These are phyloP conservation scores for Rhea pennata DNA, from an alignment of 2,113 vertebrate species.

Conservation along the genomic window DNA sequence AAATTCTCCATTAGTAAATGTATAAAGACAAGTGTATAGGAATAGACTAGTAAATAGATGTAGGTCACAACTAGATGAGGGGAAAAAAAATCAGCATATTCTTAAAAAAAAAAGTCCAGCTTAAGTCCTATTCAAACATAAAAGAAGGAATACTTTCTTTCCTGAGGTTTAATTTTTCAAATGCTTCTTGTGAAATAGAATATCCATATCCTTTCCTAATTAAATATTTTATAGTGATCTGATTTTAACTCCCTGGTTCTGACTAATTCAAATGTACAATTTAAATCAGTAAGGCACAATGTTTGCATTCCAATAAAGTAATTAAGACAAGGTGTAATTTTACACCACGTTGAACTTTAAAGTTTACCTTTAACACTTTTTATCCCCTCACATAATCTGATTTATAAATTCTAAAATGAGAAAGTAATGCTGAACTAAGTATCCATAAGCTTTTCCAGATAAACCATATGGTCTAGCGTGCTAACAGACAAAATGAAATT, in stretches of 20 bases:
- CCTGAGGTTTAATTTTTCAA: not conserved
- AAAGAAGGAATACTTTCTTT: not conserved
- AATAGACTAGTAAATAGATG: conserved; percentile 31
- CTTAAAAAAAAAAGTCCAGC: conserved; percentile 8
- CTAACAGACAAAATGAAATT: conserved; percentile 47
- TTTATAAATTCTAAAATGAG: not conserved
- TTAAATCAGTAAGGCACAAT: not conserved
- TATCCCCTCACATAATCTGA: not conserved
- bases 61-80: not conserved
- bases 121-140: not conserved
- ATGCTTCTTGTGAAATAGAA: not conserved
- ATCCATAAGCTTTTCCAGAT: not conserved
- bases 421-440: not conserved
- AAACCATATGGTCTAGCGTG: conserved; percentile 12
- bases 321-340: not conserved
- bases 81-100: not conserved
- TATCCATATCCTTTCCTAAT: not conserved
- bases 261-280: not conserved
- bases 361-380: not conserved
- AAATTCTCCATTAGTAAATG: conserved; percentile 38
- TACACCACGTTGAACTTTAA: not conserved
- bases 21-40: not conserved
- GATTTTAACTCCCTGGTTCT: not conserved
- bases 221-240: not conserved
- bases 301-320: not conserved